These are phyloP conservation scores for Papilio glaucus DNA, from an alignment of 1,140 invertebrate species.

Conservation along the genomic window DNA sequence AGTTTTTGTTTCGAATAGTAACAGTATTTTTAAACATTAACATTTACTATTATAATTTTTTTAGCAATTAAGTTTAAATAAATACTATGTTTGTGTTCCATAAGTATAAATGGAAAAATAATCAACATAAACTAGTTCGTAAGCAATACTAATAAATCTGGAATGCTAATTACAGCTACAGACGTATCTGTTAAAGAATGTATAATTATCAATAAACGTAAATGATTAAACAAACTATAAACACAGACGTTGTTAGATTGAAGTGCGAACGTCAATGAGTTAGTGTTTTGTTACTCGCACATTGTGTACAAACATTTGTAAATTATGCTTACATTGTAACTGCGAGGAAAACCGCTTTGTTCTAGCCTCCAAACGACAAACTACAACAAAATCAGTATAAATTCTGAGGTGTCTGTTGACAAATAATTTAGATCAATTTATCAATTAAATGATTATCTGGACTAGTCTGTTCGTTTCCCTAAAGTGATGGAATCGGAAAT, in stretches of 20 bases:
- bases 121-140: slow-evolving; percentile 5
- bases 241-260: background rate
- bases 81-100: background rate
- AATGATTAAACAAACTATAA: slow-evolving; percentile 15
- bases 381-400: too few relatives aligned
- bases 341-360: too few relatives aligned
- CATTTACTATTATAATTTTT: too few relatives aligned
- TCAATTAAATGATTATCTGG: too few relatives aligned
- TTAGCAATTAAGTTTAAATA: background rate
- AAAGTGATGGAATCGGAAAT: too few relatives aligned
- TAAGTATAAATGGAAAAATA: background rate
- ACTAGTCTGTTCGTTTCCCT: too few relatives aligned
- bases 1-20: too few relatives aligned
- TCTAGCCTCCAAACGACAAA: too few relatives aligned
- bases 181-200: slow-evolving; percentile 10
- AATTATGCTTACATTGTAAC: background rate
- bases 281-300: background rate
- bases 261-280: background rate
- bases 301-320: slow-evolving; percentile 10
- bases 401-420: too few relatives aligned
- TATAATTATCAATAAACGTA: background rate
- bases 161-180: slow-evolving; percentile 17
- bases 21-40: too few relatives aligned
- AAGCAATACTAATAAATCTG: background rate
- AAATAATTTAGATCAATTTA: too few relatives aligned